Base-by-base conservation (phyloP, 2,797 vertebrate genomes). In the Ctenochaetus hawaiiensis region DNA sequence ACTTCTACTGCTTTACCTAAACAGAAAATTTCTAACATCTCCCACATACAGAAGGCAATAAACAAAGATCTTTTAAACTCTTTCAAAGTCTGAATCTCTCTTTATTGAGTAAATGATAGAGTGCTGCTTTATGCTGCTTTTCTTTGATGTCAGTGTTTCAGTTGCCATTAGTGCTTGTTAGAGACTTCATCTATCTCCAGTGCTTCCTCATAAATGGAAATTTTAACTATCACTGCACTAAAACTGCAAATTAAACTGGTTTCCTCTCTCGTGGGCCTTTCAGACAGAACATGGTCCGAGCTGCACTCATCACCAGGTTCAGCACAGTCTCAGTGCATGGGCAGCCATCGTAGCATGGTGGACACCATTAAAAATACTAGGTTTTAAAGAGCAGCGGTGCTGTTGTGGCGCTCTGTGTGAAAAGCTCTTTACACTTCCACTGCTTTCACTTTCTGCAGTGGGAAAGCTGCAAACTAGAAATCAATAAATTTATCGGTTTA, bases 21-120 rank as follows among this genome's bases (percentile, higher is more conserved):
- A 74, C 49, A 43, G 49, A 45, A 77, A 16, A 64, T 44, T 17
- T 68, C n/a, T 13, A 20, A 59, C 17, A 58, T 47, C 17, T 67
- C 11, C 22, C 12, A 10, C 22, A 61, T 14, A 8, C 68, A 78
- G 58, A 51, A 37, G 6, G 1, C 8, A 14, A 51, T 45, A 61
- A 58, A 76, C 30, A 44, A 34, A 57, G 3, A 67, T 39, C 9
- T 6, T 52, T 75, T 43, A 58, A 67, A 62, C 23, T 61, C 37
- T 6, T 8, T 12, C 20, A 13, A n/a, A 39, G 18, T 41, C 17
- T 22, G 37, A 69, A 47, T 65, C 47, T 65, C 41, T 80, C 11
- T 54, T n/a, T 39, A 5, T 13, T 43, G 17, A 20, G 23, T 53
- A 18, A 71, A 34, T 44, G 8, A 62, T 4, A 30, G 48, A 62